phyloP scores from a whole-genome alignment of 2,113 vertebrate species.

The Microcebus murinus region DNA sequence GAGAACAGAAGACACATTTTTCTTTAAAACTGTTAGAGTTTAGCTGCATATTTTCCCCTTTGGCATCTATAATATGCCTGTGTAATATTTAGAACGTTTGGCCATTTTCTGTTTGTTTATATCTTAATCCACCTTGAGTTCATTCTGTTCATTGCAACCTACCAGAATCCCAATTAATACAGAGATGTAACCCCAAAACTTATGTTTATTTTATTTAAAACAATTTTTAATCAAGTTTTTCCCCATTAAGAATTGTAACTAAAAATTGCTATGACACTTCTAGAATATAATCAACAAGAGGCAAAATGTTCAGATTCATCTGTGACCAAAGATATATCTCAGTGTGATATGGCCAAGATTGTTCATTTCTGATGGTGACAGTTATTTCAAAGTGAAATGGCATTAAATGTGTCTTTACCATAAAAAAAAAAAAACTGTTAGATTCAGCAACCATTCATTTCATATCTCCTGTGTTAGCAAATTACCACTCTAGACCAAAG shows the following conservation, averaged over 20 bases:
- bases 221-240: not conserved
- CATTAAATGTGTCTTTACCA: not conserved
- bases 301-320: not conserved
- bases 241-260: not conserved
- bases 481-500: not conserved
- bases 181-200: not conserved
- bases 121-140: not conserved
- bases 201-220: not conserved
- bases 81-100: not conserved
- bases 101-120: not conserved
- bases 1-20: not conserved
- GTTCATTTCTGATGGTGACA: not conserved
- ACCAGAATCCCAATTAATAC: not conserved
- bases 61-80: not conserved
- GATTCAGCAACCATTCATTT: not conserved
- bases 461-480: not conserved
- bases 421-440: too few species aligned
- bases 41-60: not conserved
- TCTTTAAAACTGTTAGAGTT: not conserved
- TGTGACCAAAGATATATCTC: not conserved
- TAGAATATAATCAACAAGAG: not conserved
- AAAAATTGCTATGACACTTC: not conserved
- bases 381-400: conserved; percentile 3
- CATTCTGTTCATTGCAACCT: not conserved
- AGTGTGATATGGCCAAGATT: not conserved